Base-by-base conservation (phyloP, 92 coral and sea anemone genomes). In the Galaxea fascicularis region DNA sequence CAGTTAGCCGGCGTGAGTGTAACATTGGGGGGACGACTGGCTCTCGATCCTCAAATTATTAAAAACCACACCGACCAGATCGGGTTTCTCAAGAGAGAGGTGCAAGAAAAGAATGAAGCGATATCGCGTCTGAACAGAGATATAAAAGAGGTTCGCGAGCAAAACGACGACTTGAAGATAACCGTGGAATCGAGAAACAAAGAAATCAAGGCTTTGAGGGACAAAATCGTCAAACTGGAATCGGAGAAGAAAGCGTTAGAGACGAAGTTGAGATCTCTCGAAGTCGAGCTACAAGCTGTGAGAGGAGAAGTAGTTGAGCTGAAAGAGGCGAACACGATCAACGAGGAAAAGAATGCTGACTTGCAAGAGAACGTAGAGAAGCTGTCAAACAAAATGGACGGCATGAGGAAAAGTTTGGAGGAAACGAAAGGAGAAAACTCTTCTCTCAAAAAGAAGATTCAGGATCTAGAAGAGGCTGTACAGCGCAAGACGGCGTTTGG, bases 221-320 rank as follows among this genome's bases (percentile, higher is more conserved):
- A 20, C 10, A 82, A 86, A 30, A 74, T 89, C 76, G 66, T 72
- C 25, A 84, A 71, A 54, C 58, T 84, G 60, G 89, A 89, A 25
- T 71, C 30, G n/a, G 89, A 89, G 54, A 85, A 85, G 73, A 79
- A 63, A 30, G 60, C 52, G 2, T 69, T 89, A 21, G 81, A 89
- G 52, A 86, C 60, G 15, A 76, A 85, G 57, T 21, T 89, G 44
- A 75, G 58, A 31, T 25, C 68, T 20, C 78, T 89, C 15, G 59
- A 83, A 45, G 77, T 18, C 66, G 82, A 83, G 59, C 49, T 84
- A 24, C 64, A 76, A 31, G 84, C 73, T 51, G 59, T 83, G 77
- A 86, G 57, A 54, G 49, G 13, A 18, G 92, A 77, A 22, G 76
- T 83, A 29, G 71, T 21, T 6, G 74, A 46, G 10, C 18, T 88